phyloP scores from a whole-genome alignment of 2,888 invertebrate genomes.

The Phengaris alcon region DNA sequence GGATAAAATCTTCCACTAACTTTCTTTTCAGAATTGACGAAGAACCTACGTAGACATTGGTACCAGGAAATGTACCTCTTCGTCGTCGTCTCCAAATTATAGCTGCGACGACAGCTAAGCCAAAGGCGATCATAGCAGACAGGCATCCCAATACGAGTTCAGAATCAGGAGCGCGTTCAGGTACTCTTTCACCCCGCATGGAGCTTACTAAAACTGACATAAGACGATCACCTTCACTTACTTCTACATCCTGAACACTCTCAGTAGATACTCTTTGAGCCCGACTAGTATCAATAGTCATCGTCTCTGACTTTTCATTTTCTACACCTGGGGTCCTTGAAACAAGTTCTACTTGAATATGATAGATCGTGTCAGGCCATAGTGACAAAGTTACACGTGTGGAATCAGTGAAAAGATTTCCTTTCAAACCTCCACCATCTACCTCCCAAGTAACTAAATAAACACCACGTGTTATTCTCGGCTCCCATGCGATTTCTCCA shows the following conservation, averaged over 20 bases:
- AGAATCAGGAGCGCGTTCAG: constrained; percentile 74
- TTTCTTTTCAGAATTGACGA: constrained; percentile 81
- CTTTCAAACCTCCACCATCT: constrained; percentile 88
- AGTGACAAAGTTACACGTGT: constrained; percentile 88
- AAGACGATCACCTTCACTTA: constrained; percentile 78
- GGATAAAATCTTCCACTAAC: constrained; percentile 80
- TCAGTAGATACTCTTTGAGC: constrained; percentile 83
- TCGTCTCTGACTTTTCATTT: constrained; percentile 82
- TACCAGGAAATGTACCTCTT: constrained; percentile 76
- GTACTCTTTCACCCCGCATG: constrained; percentile 79
- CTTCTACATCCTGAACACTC: constrained; percentile 80
- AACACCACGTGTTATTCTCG: constrained; percentile 82
- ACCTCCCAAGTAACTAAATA: constrained; percentile 92
- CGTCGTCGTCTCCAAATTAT: constrained; percentile 79
- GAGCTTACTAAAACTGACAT: constrained; percentile 82
- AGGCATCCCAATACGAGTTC: constrained; percentile 80
- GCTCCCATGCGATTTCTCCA: constrained; percentile 86
- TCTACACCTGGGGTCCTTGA: constrained; percentile 81
- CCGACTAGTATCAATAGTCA: constrained; percentile 82
- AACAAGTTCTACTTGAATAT: constrained; percentile 86
- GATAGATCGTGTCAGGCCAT: constrained; percentile 89
- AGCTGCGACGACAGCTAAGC: constrained; percentile 72
- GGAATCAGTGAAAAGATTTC: constrained; percentile 89
- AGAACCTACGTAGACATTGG: constrained; percentile 81
- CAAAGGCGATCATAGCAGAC: constrained; percentile 77